These are phyloP conservation scores for Baccha elongata DNA, from an alignment of 2,888 invertebrate genomes.

Conservation along the genomic window DNA sequence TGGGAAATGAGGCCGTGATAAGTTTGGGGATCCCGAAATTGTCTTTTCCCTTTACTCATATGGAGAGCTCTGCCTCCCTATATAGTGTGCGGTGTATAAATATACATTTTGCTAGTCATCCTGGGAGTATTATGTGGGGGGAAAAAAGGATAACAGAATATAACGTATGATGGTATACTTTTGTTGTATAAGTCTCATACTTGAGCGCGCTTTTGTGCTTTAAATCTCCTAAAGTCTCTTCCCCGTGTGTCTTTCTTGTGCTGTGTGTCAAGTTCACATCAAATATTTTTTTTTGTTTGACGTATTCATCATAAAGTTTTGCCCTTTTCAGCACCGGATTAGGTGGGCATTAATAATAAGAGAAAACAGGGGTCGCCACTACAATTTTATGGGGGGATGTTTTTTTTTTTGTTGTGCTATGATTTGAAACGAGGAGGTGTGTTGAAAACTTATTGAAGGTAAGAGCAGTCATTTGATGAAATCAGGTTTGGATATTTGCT, in stretches of 20 bases:
- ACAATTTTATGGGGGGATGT: conserved; percentile 12
- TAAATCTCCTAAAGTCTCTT: conserved; percentile 52
- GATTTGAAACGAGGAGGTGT: background rate
- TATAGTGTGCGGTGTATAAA: conserved; percentile 27
- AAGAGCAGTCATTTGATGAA: background rate
- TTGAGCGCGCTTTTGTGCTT: conserved; percentile 46
- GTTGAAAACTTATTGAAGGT: background rate
- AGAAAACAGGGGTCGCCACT: background rate
- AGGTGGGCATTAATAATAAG: conserved; percentile 24
- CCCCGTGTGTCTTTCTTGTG: conserved; percentile 9
- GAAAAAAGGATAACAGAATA: conserved; percentile 34
- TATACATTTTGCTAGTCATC: conserved; percentile 66
- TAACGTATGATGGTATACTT: conserved; percentile 47
- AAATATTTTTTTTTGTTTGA: conserved; percentile 22
- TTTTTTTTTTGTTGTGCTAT: background rate
- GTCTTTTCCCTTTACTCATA: conserved; percentile 78
- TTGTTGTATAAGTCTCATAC: conserved; percentile 20
- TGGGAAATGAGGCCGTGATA: conserved; percentile 82
- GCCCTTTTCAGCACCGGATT: conserved; percentile 13
- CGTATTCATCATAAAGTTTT: conserved; percentile 37
- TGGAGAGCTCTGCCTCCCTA: conserved; percentile 14
- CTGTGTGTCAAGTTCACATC: conserved; percentile 62
- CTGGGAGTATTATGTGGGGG: conserved; percentile 48
- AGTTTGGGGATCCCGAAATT: conserved; percentile 82
- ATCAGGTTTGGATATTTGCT: background rate